Evolutionary conservation across 2,888 invertebrate genomes (phyloP), one percentile per base, ranked within the genome.

Genomic region (Cataglyphis livida): DNA sequence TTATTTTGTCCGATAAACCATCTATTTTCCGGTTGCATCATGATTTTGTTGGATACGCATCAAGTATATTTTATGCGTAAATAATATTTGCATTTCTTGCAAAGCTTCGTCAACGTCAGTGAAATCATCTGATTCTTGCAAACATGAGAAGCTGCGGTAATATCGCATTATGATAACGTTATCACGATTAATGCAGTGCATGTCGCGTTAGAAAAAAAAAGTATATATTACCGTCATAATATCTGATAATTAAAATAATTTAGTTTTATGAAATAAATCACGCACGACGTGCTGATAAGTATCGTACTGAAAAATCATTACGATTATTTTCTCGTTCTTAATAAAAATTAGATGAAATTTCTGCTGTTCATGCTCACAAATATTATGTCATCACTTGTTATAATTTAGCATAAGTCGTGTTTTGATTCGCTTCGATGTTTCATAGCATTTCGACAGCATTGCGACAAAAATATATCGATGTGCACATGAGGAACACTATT

Each of bases 141-240:
- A 79, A 68, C 54, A 68, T 59, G 28, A 28, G 28, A 68, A 68
- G 41, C 41, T 21, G 21, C 59, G 32, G 32, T 35, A 59, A 35
- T 68, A 25, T 68, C 59, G 38, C 54, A 68, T 79, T 59, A 44
- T 65, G 78, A 78, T 78, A 78, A 32, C 59, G 78, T 59, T 78
- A 79, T 79, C 78, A 18, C 21, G n/a, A 18, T 44, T 59, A 35
- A 44, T 25, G 44, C 9, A 6, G 18, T 57, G 6, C 44, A 10
- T 44, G 57, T 32, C 57, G 4, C 12, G 41, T 61, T 44, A 70
- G 25, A 68, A 44, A 79, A 68, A 15, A 59, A 10, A 41, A 3
- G 1, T 4, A 7, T 4, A 18, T 4, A 51, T 64, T 74, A 44
- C n/a, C 18, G 32, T 41, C 21, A 18, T 28, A 61, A 62, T 65